These are phyloP conservation scores for Arremon brunneinucha DNA, from an alignment of 2,797 vertebrate species.

Conservation along the genomic window DNA sequence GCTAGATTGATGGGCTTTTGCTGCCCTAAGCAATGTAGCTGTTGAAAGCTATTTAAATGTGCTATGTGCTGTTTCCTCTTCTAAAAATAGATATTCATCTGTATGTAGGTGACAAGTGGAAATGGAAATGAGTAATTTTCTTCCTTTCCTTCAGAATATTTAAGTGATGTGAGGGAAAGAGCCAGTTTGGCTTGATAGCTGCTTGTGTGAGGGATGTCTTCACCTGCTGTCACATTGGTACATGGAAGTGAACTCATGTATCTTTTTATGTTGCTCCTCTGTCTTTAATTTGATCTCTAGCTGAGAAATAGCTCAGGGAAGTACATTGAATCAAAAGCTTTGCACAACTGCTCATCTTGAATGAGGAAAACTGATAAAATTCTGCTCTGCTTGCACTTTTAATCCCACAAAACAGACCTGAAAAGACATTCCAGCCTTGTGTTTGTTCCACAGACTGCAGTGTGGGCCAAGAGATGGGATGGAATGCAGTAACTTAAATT, in stretches of 20 bases:
- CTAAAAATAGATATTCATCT: slow-evolving; percentile 52
- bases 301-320: neutral
- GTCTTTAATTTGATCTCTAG: neutral
- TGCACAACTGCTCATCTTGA: neutral
- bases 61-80: slow-evolving; percentile 26
- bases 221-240: neutral
- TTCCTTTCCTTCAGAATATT: slow-evolving; percentile 16
- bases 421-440: neutral
- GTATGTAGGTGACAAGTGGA: slow-evolving; percentile 52
- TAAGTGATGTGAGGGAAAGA: slow-evolving; percentile 1
- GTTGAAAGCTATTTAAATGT: slow-evolving; percentile 43
- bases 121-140: slow-evolving; percentile 52
- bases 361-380: neutral
- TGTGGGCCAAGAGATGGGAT: neutral
- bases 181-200: neutral
- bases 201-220: neutral
- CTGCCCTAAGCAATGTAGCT: slow-evolving; percentile 22
- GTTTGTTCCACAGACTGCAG: neutral
- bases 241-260: neutral
- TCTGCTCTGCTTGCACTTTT: neutral
- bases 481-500: neutral
- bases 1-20: slow-evolving; percentile 18
- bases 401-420: neutral
- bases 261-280: neutral
- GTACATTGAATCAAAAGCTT: neutral